Evolutionary conservation across 23 tunicate genomes (phyloP).

Genomic region (Botrylloides violaceus): DNA sequence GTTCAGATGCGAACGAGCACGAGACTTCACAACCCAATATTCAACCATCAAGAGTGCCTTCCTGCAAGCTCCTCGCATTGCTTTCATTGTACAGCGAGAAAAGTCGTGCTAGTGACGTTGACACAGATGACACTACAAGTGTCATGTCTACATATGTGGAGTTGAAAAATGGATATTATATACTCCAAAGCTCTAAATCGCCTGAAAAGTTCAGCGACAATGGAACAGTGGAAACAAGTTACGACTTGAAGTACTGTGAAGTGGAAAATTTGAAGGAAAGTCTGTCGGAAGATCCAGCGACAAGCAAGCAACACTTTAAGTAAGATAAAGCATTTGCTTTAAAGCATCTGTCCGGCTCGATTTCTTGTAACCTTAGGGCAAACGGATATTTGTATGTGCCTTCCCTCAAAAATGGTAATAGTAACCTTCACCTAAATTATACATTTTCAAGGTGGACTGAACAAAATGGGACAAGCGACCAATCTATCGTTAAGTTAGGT

Average conservation of each 20-base stretch:
- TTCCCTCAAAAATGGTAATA: not conserved
- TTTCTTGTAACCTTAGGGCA: too few relatives aligned
- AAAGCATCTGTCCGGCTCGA: too few relatives aligned
- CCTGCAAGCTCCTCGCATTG: not conserved
- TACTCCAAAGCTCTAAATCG: not conserved
- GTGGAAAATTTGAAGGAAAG: not conserved
- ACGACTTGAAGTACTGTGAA: not conserved
- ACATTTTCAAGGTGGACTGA: not conserved
- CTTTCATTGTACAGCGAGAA: not conserved
- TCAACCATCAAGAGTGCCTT: slow-evolving; percentile 1
- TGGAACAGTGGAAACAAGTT: not conserved
- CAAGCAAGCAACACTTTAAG: not conserved
- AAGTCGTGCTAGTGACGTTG: too few relatives aligned
- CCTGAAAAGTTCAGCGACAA: not conserved
- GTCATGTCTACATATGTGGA: not conserved
- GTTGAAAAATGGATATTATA: not conserved
- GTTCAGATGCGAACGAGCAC: not conserved
- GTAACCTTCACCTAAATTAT: too few relatives aligned
- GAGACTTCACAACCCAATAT: not conserved
- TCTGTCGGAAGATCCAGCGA: not conserved
- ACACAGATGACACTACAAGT: not conserved
- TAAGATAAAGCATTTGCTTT: not conserved
- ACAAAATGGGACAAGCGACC: not conserved
- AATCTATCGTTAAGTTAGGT: not conserved
- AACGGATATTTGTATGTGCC: not conserved